Base-by-base conservation (phyloP, 2,113 vertebrate species). In the Nestor notabilis region DNA sequence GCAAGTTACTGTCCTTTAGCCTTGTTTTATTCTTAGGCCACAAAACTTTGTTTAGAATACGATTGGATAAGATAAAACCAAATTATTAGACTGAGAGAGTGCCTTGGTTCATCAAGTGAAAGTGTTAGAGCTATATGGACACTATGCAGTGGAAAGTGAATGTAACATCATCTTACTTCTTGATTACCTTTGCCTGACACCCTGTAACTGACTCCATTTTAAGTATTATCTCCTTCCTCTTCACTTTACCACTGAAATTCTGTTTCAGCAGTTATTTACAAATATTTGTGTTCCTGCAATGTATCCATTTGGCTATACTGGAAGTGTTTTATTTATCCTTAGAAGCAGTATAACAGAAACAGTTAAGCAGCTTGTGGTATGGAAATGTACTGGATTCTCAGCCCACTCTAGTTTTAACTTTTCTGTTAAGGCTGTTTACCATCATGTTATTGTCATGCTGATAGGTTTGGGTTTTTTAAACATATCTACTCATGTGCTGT, bases 11-110 rank as follows among this genome's bases (percentile, higher is more conserved):
- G 41, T 93, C 63, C 56, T 90, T 64, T 91, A 80, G 12, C 17
- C 56, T 68, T 89, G 69, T 72, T 79, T 95, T 97, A 78, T 93
- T 97, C 93, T 91, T 95, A 84, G 80, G 24, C 65, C 75, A 20
- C 43, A 87, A 75, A 87, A 89, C 43, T 92, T 89, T 77, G 12
- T 83, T 93, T 61, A 50, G 69, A 89, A 20, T 70, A 46, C 0
- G 6, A 75, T 69, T n/a, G n/a, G 46, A 78, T 58, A 77, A 66
- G 49, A 52, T 52, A 52, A 28, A 52, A 52, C 3, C 23, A 70
- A 60, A 65, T 15, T 84, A 2, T 33, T 78, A 50, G 44, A 47
- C 21, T 37, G 44, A 23, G 69, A 71, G 19, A 87, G 50, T 47
- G 5, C 33, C 27, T 70, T 50, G 11, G 29, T 78, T 63, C 21